Base-by-base conservation (phyloP, 2,888 invertebrate species). In the Nebria salina region DNA sequence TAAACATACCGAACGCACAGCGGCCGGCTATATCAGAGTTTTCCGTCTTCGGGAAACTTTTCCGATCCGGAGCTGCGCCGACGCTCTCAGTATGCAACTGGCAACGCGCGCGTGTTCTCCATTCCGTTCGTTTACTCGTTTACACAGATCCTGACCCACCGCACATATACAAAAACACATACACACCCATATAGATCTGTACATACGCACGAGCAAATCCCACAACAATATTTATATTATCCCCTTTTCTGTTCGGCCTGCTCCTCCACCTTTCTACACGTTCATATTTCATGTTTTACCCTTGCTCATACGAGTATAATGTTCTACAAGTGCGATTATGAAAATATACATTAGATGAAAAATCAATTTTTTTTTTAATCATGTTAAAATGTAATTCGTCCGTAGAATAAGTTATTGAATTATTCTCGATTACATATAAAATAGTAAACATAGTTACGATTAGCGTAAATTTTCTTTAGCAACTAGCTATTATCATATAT, bases 141-240 rank as follows among this genome's bases (percentile, higher is more conserved):
- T 13, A 8, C 54, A 11, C 8, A 54, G 54, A 7, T 54, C 54
- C 54, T 54, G 54, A 54, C 54, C 54, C 54, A 11, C 8, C 54
- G 13, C 68, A 68, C 68, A 68, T 15, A 25, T 13, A 26, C 68
- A 25, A 3, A 20, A 3, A 25, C 25, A 70, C 70, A 11, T 13
- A 7, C 26, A 20, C 34, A 70, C 70, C 6, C 25, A 25, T 15
- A 25, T 13, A 15, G n/a, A 15, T 13, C 8, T 25, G 13, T 15
- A 66, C 15, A 8, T 66, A 25, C n/a, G 66, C 66, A 66, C n/a
- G 15, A 70, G 8, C 25, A 70, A 2, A 70, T 64, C 65, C n/a
- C 68, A 76, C 77, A 77, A 70, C 70, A 72, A 75, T 79, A 75
- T 79, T 79, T 79, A 75, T 79, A 74, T 68, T 74, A 79, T 79